These are phyloP conservation scores for Callocephalon fimbriatum DNA, from an alignment of 2,113 vertebrate genomes.

Conservation along the genomic window DNA sequence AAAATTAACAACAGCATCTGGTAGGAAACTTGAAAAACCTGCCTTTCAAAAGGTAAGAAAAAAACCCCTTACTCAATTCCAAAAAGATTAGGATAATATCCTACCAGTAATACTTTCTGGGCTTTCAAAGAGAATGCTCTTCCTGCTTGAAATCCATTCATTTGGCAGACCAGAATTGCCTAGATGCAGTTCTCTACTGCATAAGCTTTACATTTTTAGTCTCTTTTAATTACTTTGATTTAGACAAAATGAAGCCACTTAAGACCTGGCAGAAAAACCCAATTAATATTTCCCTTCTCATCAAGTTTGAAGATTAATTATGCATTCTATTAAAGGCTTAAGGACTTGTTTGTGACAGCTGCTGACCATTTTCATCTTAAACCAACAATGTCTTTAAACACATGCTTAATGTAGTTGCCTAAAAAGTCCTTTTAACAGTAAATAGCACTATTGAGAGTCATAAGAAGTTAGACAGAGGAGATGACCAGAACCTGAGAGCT, in stretches of 20 bases:
- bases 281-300: conserved; percentile 57
- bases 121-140: background rate
- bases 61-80: background rate
- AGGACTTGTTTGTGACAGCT: conserved; percentile 46
- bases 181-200: background rate
- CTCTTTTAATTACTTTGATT: conserved; percentile 63
- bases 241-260: conserved; percentile 58
- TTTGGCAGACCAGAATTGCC: conserved; percentile 3
- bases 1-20: background rate
- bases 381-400: background rate
- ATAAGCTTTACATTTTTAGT: conserved; percentile 58
- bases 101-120: background rate
- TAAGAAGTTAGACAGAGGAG: background rate
- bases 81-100: background rate
- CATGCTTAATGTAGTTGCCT: conserved; percentile 17
- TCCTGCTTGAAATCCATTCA: background rate
- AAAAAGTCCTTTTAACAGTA: background rate
- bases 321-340: conserved; percentile 41
- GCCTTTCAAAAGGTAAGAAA: background rate
- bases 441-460: background rate
- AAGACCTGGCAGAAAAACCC: conserved; percentile 44
- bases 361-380: conserved; percentile 47
- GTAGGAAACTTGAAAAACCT: background rate
- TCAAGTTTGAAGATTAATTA: conserved; percentile 60
- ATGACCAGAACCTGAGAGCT: background rate